These are phyloP conservation scores for Neodontobutis hainanensis DNA, from an alignment of 2,113 vertebrate species.

Conservation along the genomic window DNA sequence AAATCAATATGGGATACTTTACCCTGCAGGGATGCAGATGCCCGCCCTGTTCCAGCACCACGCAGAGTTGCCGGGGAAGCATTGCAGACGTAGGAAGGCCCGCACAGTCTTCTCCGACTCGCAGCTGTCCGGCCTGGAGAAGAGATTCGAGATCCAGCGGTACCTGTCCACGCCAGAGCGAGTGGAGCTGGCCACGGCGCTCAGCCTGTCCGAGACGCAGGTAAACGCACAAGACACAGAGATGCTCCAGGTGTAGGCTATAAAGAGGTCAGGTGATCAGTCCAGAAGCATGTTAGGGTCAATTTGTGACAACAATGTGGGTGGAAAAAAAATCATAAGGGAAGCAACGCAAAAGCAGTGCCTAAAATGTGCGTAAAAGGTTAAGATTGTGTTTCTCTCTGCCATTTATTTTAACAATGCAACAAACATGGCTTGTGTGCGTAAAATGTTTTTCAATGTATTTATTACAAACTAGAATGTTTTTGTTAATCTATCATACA, in stretches of 20 bases:
- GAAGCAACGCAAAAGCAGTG: not conserved
- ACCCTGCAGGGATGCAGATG: slow-evolving; percentile 87
- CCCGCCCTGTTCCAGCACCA: slow-evolving; percentile 92
- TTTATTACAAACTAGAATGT: too few species aligned
- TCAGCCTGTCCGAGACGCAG: slow-evolving; percentile 98
- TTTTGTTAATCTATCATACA: too few species aligned
- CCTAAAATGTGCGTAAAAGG: slow-evolving; percentile 3
- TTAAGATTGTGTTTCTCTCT: not conserved
- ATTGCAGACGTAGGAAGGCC: slow-evolving; percentile 94
- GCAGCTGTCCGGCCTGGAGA: slow-evolving; percentile 95
- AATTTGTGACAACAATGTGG: not conserved
- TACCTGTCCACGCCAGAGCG: slow-evolving; percentile 96
- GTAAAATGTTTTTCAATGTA: too few species aligned
- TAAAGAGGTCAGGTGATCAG: not conserved
- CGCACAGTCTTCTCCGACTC: slow-evolving; percentile 98
- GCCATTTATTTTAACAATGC: not conserved
- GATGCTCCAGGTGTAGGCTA: not conserved
- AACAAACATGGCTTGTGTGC: too few species aligned
- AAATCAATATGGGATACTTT: not conserved
- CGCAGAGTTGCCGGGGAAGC: slow-evolving; percentile 91
- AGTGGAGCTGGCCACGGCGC: slow-evolving; percentile 94
- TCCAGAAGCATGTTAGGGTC: not conserved
- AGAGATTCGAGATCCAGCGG: slow-evolving; percentile 94
- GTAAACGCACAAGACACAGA: slow-evolving; percentile 60
- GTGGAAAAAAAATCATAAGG: not conserved